Evolutionary conservation across 2,113 vertebrate genomes (phyloP), one percentile per base, ranked within the genome.

Genomic region (Nerophis lumbriciformis): DNA sequence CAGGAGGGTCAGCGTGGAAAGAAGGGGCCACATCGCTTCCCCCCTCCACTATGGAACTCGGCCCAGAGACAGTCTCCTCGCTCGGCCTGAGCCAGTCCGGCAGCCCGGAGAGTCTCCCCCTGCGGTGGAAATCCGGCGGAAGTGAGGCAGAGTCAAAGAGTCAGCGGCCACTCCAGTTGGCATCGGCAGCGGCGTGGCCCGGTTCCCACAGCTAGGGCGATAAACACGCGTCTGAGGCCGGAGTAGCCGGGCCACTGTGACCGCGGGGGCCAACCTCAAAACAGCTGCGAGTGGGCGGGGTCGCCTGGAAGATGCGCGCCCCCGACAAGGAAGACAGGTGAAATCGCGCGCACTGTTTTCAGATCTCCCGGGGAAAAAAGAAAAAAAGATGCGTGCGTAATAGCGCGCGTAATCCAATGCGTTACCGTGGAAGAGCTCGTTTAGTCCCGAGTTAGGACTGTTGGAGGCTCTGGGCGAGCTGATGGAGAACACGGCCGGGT

Each of bases 1-100:
- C 90, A 91, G 88, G 87, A 91, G 88, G 87, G 88, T 87, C 87
- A 91, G 86, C 88, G 83, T 91, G 86, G 90, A 89, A 87, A 91
- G 87, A 88, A 91, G 87, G 90, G 90, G 63, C 90, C 82, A 87
- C 90, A 91, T 91, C 71, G 85, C 90, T 90, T 88, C 87, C 88
- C 88, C 82, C 80, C 85, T 88, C 88, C 88, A 88, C 87, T 87
- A 88, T 86, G 83, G 78, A 86, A 82, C 83, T 83, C 85, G 86
- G 83, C 85, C 88, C 81, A 79, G 83, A 85, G 86, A 84, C 85
- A 78, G 86, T 87, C 86, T 82, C 83, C 88, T 84, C 71, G 85
- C 78, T 86, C 71, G 79, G 70, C 74, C 66, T 63, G 81, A 84
- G 81, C 83, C 85, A 87, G 85, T 86, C 83, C 82, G 79, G 76